Evolutionary conservation across 1,140 invertebrate species (phyloP).

Genomic region (Sitobion miscanthi): DNA sequence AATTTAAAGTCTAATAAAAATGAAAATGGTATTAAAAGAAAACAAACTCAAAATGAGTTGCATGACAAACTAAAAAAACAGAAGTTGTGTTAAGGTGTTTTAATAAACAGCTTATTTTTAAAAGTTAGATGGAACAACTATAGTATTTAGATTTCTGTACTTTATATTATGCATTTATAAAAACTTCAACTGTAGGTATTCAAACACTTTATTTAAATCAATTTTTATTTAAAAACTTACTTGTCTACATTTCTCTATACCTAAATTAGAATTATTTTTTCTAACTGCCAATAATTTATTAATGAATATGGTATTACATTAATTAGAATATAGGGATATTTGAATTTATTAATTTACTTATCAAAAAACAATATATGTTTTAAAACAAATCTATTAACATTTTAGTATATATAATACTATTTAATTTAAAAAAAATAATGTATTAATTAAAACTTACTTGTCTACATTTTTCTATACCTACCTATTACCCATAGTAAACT

Average conservation of each 20-base stretch:
- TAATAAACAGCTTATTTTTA: background rate
- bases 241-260: background rate
- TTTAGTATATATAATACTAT: no score
- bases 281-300: background rate
- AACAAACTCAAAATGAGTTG: background rate
- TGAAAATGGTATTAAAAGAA: background rate
- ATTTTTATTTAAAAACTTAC: background rate
- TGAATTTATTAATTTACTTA: no score
- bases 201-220: background rate
- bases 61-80: background rate
- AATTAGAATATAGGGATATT: no score
- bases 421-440: no score
- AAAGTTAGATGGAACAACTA: background rate
- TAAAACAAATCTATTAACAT: no score
- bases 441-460: background rate
- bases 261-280: background rate
- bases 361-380: no score
- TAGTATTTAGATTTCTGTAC: background rate
- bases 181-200: background rate
- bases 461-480: no score
- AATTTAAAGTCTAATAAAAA: background rate
- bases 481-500: no score
- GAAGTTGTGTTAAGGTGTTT: background rate
- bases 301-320: background rate
- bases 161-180: background rate